Base-by-base conservation (phyloP, 2,113 vertebrate genomes). In the Odocoileus virginianus region DNA sequence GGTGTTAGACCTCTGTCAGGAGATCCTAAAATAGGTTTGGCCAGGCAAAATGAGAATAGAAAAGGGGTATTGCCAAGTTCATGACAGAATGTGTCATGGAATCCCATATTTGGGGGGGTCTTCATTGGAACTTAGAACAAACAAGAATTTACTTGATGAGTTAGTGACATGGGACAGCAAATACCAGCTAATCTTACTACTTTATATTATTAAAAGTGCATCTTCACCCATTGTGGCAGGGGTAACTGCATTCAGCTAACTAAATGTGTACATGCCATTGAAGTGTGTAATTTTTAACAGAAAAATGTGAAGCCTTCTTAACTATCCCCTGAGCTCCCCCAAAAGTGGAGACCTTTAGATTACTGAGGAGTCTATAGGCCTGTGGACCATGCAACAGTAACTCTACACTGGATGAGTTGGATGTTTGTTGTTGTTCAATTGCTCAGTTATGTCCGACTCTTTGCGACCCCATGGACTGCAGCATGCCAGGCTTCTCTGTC, bases 381-480 rank as follows among this genome's bases (percentile, higher is more conserved):
- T 33, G 55, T 47, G 36, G 25, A 8, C 19, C 55, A 19, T 15
- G 5, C 10, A 81, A 4, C 15, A 12, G 17, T 30, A 76, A 45
- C 28, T 92, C 52, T 6, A 45, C 23, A 17, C 1, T 30, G 64
- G 47, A 19, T 71, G n/a, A 71, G n/a, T 3, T 40, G 67, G n/a
- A 71, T 23, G 5, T 40, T 40, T 40, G 17, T 5, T 36, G n/a
- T 36, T 36, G 67, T 23, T 71, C 67, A 71, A 2, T 12, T 40
- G n/a, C 67, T 40, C 67, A 71, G 19, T 23, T 2, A 0, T 23
- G 19, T 40, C 11, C 1, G 0, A 23, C n/a, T 36, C n/a, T 40
- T 3, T 40, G 67, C 2, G 3, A 40, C 10, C n/a, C 67, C 67
- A 71, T 40, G 67, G 67, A 71, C 19, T 12, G n/a, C 67, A 71